Evolutionary conservation across 2,888 invertebrate genomes (phyloP).

Genomic region (Catocala nupta): DNA sequence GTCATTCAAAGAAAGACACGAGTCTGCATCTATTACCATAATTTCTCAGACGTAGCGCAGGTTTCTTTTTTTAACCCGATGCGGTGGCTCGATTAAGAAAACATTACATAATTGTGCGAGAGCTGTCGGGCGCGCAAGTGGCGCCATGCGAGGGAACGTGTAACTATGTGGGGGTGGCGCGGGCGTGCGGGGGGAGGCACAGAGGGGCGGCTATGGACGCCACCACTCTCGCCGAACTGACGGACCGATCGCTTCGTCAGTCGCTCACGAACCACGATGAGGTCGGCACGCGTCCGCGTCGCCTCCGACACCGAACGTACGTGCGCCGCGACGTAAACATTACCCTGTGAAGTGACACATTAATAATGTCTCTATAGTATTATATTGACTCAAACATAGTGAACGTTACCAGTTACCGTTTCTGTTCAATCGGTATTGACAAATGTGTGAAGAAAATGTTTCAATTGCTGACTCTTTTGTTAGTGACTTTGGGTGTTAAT

Average conservation of each 20-base stretch:
- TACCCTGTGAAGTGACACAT: slow-evolving; percentile 73
- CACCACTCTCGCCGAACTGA: slow-evolving; percentile 76
- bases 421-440: slow-evolving; percentile 64
- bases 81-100: slow-evolving; percentile 83
- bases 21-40: slow-evolving; percentile 59
- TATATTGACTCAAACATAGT: slow-evolving; percentile 61
- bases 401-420: slow-evolving; percentile 62
- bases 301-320: slow-evolving; percentile 69
- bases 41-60: slow-evolving; percentile 57
- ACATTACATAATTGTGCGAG: slow-evolving; percentile 85
- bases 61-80: slow-evolving; percentile 72
- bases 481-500: slow-evolving; percentile 84
- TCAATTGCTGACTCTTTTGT: slow-evolving; percentile 83
- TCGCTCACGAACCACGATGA: slow-evolving; percentile 80
- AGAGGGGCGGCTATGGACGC: slow-evolving; percentile 73
- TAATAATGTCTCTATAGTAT: slow-evolving; percentile 60
- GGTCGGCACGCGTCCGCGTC: slow-evolving; percentile 75
- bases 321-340: slow-evolving; percentile 82
- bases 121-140: slow-evolving; percentile 80
- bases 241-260: slow-evolving; percentile 71
- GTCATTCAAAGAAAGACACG: slow-evolving; percentile 51
- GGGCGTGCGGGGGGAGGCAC: slow-evolving; percentile 70
- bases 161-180: slow-evolving; percentile 78
- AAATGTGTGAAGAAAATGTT: slow-evolving; percentile 85
- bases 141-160: slow-evolving; percentile 83